These are phyloP conservation scores for Caenorhabditis parvicauda DNA, from an alignment of 2,888 invertebrate species.

Conservation along the genomic window DNA sequence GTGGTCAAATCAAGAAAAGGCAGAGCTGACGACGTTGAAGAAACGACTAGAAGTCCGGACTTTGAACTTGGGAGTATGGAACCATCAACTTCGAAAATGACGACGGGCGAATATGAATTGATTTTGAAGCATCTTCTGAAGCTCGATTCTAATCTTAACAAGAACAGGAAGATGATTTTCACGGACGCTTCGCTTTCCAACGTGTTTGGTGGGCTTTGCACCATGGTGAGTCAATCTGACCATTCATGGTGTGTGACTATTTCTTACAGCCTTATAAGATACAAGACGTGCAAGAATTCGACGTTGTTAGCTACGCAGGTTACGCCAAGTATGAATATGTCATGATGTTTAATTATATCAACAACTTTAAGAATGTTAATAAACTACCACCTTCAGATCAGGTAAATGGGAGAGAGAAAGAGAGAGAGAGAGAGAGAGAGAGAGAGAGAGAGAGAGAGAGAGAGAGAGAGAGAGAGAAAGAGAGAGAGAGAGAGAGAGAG, in stretches of 20 bases:
- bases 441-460: too few species aligned
- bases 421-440: too few species aligned
- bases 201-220: constrained; percentile 6
- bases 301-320: constrained; percentile 18
- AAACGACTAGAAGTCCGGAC: background rate
- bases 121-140: constrained; percentile 17
- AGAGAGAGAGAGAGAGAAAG: too few species aligned
- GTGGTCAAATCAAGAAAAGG: constrained; percentile 7
- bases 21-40: background rate
- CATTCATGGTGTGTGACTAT: background rate
- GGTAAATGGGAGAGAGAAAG: too few species aligned
- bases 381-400: constrained; percentile 14
- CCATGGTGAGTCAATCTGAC: background rate
- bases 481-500: too few species aligned
- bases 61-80: background rate
- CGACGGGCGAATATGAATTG: background rate
- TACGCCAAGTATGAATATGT: constrained; percentile 28
- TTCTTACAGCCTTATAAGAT: constrained; percentile 21
- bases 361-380: constrained; percentile 17
- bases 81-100: background rate
- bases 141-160: constrained; percentile 29
- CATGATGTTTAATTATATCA: constrained; percentile 28
- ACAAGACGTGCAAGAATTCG: constrained; percentile 21
- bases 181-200: constrained; percentile 14
- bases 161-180: constrained; percentile 19